A percentile compares a stretch with the other conserved stretches of the same genome.
Conservation (phyloP, 1,140 invertebrate genomes). For the Leguminivora glycinivorella region DNA sequence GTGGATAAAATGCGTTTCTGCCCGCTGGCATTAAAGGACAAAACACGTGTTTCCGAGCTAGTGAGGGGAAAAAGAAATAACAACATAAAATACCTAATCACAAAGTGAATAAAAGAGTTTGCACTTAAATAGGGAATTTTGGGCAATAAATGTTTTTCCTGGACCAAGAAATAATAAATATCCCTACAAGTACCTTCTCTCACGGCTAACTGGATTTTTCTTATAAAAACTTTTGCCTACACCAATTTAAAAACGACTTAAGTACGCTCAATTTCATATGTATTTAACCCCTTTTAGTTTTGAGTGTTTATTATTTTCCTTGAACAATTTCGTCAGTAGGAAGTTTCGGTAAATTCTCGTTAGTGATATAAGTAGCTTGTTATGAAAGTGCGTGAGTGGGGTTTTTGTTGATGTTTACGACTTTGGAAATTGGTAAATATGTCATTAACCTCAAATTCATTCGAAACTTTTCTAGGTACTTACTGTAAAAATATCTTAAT, state of each 20-base stretch:
- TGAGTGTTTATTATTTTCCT: not conserved
- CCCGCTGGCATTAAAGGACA: not conserved
- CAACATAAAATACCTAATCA: not conserved
- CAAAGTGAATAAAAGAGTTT: not conserved
- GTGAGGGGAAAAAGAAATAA: not conserved
- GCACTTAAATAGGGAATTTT: not conserved
- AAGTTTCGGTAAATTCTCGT: not conserved
- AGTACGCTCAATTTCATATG: not conserved
- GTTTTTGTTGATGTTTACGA: not conserved
- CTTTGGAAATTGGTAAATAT: not conserved
- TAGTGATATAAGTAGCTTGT: not conserved
- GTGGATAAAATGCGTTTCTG: too few relatives aligned
- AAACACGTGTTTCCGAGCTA: not conserved
- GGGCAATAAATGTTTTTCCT: not conserved
- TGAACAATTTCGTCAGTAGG: not conserved
- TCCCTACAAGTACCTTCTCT: not conserved
- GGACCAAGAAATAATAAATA: conserved; percentile 4
- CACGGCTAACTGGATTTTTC: not conserved
- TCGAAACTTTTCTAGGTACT: too few relatives aligned
- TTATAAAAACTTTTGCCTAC: not conserved
- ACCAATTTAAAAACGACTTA: not conserved
- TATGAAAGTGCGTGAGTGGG: not conserved
- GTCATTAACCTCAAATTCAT: too few relatives aligned
- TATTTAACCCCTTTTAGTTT: not conserved
- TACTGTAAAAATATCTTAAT: too few relatives aligned